These are phyloP conservation scores for Emydoidea blandingii DNA, from an alignment of 2,797 vertebrate genomes.

Conservation along the genomic window DNA sequence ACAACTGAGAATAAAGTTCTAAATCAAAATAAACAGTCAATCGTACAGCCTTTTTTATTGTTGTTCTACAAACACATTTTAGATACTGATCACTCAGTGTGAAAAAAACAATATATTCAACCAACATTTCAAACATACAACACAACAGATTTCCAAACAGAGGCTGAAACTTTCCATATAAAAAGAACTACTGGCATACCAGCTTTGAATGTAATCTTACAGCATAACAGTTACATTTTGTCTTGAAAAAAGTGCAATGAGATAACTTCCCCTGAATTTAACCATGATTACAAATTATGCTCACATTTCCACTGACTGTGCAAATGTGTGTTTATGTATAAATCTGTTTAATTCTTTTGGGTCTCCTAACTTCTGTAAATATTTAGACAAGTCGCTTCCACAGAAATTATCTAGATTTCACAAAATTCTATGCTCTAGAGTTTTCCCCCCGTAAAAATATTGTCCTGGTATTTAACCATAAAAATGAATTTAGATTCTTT, in stretches of 20 bases:
- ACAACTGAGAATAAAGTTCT: not conserved
- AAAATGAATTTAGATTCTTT: not conserved
- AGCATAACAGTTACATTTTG: not conserved
- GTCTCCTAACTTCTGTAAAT: not conserved
- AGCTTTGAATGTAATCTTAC: not conserved
- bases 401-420: not conserved
- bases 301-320: not conserved
- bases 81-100: not conserved
- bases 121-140: not conserved
- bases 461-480: not conserved
- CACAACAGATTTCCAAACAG: not conserved
- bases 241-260: not conserved
- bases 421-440: rapidly evolving
- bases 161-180: not conserved
- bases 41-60: not conserved
- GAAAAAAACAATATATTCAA: not conserved
- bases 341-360: not conserved
- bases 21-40: not conserved
- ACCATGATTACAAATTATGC: rapidly evolving
- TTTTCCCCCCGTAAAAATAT: not conserved
- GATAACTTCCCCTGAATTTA: not conserved
- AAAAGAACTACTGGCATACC: not conserved
- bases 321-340: not conserved
- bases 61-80: not conserved
- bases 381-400: not conserved